Evolutionary conservation across 2,797 vertebrate species (phyloP).

Genomic region (Prionace glauca): DNA sequence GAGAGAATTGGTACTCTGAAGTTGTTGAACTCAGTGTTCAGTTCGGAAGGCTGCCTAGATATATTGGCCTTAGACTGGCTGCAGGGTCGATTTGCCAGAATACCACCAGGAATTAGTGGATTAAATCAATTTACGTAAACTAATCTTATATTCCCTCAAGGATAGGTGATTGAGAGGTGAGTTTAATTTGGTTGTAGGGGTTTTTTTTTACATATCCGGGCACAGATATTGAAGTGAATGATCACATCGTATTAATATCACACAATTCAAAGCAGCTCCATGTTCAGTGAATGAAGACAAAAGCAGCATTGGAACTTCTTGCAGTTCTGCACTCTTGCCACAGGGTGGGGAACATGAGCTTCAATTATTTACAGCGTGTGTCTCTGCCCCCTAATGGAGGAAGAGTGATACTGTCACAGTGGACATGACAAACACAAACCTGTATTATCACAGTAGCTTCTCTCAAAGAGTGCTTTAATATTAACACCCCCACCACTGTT

Average conservation of each 20-base stretch:
- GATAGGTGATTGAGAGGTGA: not conserved
- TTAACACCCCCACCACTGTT: not conserved
- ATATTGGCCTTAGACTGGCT: not conserved
- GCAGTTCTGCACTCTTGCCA: not conserved
- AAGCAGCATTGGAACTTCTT: not conserved
- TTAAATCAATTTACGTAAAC: no score
- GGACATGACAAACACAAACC: not conserved
- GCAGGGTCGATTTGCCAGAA: not conserved
- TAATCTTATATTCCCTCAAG: not conserved
- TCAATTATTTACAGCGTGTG: not conserved
- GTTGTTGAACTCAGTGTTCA: no score
- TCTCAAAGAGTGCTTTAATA: not conserved
- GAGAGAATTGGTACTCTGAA: no score
- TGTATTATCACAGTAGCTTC: not conserved
- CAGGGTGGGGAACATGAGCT: not conserved
- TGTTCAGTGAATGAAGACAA: not conserved
- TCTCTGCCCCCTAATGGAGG: not conserved
- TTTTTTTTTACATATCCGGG: not conserved
- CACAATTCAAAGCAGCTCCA: not conserved
- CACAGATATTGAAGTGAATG: not conserved
- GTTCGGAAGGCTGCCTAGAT: no score
- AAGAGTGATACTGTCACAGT: not conserved
- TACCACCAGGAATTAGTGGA: no score
- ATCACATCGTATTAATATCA: not conserved
- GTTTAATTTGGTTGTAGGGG: not conserved